phyloP scores from a whole-genome alignment of 1,140 invertebrate genomes.

The Littorina saxatilis region DNA sequence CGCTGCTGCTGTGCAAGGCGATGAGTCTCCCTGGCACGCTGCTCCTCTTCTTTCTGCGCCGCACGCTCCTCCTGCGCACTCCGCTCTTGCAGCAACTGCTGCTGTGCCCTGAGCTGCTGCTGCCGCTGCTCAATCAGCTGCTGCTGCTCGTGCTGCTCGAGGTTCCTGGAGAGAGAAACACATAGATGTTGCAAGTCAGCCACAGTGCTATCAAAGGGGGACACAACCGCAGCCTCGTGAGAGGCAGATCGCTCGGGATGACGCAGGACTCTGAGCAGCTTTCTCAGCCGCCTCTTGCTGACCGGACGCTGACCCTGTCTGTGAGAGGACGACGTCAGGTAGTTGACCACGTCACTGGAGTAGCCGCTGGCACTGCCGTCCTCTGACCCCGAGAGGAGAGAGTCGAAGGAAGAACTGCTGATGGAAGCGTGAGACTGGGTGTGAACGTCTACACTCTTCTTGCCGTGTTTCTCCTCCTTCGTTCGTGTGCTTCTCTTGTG shows the following conservation, averaged over 20 bases:
- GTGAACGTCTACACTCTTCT: not conserved
- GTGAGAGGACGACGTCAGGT: slow-evolving; percentile 5
- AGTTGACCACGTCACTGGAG: not conserved
- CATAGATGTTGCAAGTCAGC: slow-evolving; percentile 39
- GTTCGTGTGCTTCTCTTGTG: slow-evolving; percentile 10
- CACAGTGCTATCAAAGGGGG: slow-evolving; percentile 8
- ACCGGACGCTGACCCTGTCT: not conserved
- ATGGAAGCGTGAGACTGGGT: not conserved
- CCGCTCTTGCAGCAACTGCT: slow-evolving; percentile 1
- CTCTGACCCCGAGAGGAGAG: slow-evolving; percentile 11
- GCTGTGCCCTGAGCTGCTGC: not conserved
- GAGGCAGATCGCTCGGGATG: not conserved
- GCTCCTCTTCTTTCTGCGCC: not conserved
- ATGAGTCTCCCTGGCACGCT: not conserved
- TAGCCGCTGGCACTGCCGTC: slow-evolving; percentile 4
- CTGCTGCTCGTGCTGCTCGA: slow-evolving; percentile 25
- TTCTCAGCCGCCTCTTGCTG: slow-evolving; percentile 16
- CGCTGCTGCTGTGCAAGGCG: not conserved
- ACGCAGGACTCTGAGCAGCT: not conserved
- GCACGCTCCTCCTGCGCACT: not conserved
- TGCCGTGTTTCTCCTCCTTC: not conserved
- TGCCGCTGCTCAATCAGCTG: slow-evolving; percentile 18
- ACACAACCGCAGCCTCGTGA: slow-evolving; percentile 14
- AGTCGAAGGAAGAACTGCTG: slow-evolving; percentile 28
- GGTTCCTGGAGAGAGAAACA: slow-evolving; percentile 42